Conservation (phyloP, 2,888 invertebrate species). For the Galeruca laticollis region DNA sequence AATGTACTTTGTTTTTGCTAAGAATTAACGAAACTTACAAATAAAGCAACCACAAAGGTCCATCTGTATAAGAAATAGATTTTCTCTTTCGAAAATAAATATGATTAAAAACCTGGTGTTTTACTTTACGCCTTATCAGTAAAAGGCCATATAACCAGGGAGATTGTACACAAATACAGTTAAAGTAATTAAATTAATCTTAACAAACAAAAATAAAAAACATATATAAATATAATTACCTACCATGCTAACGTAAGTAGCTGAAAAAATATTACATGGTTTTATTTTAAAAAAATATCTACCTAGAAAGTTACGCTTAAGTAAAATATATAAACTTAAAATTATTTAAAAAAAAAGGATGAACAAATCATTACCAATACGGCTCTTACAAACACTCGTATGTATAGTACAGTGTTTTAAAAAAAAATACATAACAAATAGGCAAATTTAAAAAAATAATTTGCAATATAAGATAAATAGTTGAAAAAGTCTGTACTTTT, state of each 20-base stretch:
- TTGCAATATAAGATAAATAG: background rate
- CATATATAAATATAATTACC: constrained; percentile 65
- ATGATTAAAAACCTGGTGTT: background rate
- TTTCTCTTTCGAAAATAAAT: constrained; percentile 10
- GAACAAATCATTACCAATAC: constrained; percentile 44
- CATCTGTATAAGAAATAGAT: constrained; percentile 1
- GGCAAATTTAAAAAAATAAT: constrained; percentile 19
- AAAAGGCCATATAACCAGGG: constrained; percentile 36
- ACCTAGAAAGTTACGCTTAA: constrained; percentile 60
- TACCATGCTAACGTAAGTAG: constrained; percentile 61
- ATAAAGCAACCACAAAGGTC: constrained; percentile 1
- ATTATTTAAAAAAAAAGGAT: constrained; percentile 43
- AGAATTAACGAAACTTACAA: constrained; percentile 4
- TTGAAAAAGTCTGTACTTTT: background rate
- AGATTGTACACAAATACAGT: constrained; percentile 45
- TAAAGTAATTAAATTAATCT: constrained; percentile 50
- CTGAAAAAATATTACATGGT: constrained; percentile 61
- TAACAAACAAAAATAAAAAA: constrained; percentile 50
- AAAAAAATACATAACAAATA: constrained; percentile 27
- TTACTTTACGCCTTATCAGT: constrained; percentile 25
- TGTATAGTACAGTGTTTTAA: constrained; percentile 28
- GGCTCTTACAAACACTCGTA: constrained; percentile 38
- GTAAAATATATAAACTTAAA: constrained; percentile 59
- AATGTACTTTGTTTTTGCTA: constrained; percentile 39
- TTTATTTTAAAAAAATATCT: constrained; percentile 61